Conservation (phyloP, 2,113 vertebrate genomes). For the Proteles cristata region DNA sequence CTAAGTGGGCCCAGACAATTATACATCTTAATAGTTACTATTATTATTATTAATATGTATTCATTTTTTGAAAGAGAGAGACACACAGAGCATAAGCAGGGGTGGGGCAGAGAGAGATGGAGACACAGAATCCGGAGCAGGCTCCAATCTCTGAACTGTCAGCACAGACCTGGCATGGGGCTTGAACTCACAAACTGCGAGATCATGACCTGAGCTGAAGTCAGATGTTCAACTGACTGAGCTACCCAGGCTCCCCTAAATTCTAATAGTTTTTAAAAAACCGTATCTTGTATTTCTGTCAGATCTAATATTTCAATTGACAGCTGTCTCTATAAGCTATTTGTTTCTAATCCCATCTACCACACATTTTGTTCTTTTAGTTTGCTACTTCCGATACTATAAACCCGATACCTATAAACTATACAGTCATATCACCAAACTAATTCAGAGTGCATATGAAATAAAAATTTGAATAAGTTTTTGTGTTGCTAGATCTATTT, state of each 20-base stretch:
- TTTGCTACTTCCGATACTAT: background rate
- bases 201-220: no score
- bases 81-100: no score
- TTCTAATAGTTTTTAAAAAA: background rate
- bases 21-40: background rate
- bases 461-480: conserved; percentile 12
- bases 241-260: no score
- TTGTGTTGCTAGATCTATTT: background rate
- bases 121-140: no score
- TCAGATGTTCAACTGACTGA: no score
- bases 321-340: background rate
- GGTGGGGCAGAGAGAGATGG: no score
- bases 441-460: background rate
- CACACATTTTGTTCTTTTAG: background rate
- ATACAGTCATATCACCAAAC: background rate
- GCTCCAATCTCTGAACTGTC: no score
- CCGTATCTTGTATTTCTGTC: background rate
- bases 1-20: background rate
- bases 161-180: no score
- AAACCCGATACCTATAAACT: background rate
- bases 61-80: no score
- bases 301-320: conserved; percentile 23
- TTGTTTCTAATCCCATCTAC: background rate
- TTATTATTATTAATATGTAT: no score
- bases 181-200: no score